phyloP scores from a whole-genome alignment of 2,113 vertebrate genomes.

The Antennarius striatus region DNA sequence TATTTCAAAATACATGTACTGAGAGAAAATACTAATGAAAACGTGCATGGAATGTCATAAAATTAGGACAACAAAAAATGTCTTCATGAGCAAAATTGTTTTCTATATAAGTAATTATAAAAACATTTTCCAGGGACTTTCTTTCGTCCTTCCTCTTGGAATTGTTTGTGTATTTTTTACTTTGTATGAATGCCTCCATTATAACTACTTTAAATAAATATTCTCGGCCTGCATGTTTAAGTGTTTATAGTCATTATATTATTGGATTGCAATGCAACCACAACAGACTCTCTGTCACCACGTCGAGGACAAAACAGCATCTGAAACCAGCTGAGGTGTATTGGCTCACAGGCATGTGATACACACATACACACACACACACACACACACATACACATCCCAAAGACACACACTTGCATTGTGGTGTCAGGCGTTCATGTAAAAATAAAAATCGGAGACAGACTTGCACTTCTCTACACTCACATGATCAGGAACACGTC shows the following conservation, averaged over 20 bases:
- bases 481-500: conserved; percentile 35
- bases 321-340: conserved; percentile 46
- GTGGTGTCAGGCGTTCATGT: conserved; percentile 39
- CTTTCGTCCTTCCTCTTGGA: background rate
- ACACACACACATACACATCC: conserved; percentile 31
- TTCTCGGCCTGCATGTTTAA: conserved; percentile 7
- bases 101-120: background rate
- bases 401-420: background rate
- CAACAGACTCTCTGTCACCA: conserved; percentile 62
- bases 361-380: conserved; percentile 19
- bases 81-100: background rate
- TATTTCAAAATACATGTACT: too few species aligned
- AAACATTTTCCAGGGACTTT: background rate
- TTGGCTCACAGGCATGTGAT: conserved; percentile 50
- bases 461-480: conserved; percentile 27
- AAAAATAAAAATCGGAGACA: conserved; percentile 61
- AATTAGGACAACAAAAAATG: too few species aligned
- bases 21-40: too few species aligned
- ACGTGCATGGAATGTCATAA: too few species aligned
- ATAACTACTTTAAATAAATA: conserved; percentile 17
- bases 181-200: conserved; percentile 10
- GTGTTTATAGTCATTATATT: conserved; percentile 44
- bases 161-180: background rate
- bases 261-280: conserved; percentile 52
- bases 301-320: conserved; percentile 25